phyloP scores from a whole-genome alignment of 2,113 vertebrate genomes.

The Octodon degus region DNA sequence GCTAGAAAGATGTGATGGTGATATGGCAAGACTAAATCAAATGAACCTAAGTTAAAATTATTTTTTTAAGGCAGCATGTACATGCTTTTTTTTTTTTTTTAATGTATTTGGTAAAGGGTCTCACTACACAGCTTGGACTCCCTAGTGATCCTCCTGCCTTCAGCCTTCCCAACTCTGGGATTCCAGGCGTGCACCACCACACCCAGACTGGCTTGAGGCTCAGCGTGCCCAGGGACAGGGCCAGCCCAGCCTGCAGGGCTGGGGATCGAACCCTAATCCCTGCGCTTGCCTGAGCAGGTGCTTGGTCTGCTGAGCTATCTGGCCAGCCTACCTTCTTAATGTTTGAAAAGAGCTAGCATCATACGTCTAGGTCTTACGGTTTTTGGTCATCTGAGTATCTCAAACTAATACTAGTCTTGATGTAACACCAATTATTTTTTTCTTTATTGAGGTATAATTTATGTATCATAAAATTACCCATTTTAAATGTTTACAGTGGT shows the following conservation, averaged over 20 bases:
- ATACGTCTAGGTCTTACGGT: neutral
- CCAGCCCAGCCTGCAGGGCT: too few relatives aligned
- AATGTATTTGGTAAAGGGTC: too few relatives aligned
- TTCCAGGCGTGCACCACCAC: too few relatives aligned
- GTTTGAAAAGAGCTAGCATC: neutral
- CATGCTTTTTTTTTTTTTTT: neutral
- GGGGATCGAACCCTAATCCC: too few relatives aligned
- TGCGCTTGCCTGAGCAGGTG: too few relatives aligned
- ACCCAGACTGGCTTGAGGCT: too few relatives aligned
- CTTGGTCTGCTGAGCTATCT: too few relatives aligned
- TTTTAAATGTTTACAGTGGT: neutral
- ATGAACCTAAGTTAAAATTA: neutral
- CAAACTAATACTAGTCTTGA: neutral
- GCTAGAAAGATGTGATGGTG: neutral
- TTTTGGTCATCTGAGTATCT: neutral
- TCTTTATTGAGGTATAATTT: constrained; percentile 2
- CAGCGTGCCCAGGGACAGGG: too few relatives aligned
- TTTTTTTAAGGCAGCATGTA: neutral
- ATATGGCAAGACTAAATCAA: neutral
- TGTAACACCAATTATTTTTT: neutral
- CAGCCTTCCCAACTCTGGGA: too few relatives aligned
- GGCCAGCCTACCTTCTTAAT: neutral
- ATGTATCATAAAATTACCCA: neutral
- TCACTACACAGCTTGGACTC: too few relatives aligned
- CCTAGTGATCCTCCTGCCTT: too few relatives aligned